Evolutionary conservation across 2,888 invertebrate species (phyloP).

Genomic region (Oscheius sp.): DNA sequence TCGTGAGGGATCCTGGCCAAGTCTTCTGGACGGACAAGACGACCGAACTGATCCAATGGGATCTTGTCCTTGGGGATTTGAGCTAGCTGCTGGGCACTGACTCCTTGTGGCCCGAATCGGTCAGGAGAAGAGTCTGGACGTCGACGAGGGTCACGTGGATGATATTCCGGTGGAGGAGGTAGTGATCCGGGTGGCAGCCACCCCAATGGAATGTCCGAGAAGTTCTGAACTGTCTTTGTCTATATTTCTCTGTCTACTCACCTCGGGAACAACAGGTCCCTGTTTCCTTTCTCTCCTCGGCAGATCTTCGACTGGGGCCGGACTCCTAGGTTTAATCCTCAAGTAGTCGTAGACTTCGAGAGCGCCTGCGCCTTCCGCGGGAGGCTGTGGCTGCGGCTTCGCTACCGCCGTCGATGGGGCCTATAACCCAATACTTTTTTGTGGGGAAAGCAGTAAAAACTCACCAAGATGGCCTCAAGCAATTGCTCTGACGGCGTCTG

Average conservation of each 20-base stretch:
- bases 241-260: slow-evolving; percentile 37
- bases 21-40: slow-evolving; percentile 45
- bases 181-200: slow-evolving; percentile 19
- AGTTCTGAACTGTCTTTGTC: neutral
- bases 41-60: slow-evolving; percentile 55
- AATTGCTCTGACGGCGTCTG: slow-evolving; percentile 72
- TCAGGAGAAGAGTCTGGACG: slow-evolving; percentile 19
- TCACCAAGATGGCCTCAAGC: slow-evolving; percentile 55
- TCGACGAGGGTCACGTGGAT: slow-evolving; percentile 19
- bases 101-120: slow-evolving; percentile 49
- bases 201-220: slow-evolving; percentile 20
- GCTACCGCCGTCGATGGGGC: slow-evolving; percentile 42
- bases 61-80: slow-evolving; percentile 27
- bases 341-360: slow-evolving; percentile 67
- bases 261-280: slow-evolving; percentile 41
- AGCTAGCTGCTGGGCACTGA: slow-evolving; percentile 29
- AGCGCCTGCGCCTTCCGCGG: slow-evolving; percentile 43
- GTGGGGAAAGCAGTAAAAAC: slow-evolving; percentile 3
- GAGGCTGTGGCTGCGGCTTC: slow-evolving; percentile 41
- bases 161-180: slow-evolving; percentile 29
- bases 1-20: slow-evolving; percentile 52
- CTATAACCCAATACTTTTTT: slow-evolving; percentile 9
- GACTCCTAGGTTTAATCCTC: slow-evolving; percentile 56
- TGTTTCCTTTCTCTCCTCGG: slow-evolving; percentile 2
- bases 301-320: slow-evolving; percentile 50